Conservation (phyloP, 2,113 vertebrate species). For the Xiphorhynchus elegans region DNA sequence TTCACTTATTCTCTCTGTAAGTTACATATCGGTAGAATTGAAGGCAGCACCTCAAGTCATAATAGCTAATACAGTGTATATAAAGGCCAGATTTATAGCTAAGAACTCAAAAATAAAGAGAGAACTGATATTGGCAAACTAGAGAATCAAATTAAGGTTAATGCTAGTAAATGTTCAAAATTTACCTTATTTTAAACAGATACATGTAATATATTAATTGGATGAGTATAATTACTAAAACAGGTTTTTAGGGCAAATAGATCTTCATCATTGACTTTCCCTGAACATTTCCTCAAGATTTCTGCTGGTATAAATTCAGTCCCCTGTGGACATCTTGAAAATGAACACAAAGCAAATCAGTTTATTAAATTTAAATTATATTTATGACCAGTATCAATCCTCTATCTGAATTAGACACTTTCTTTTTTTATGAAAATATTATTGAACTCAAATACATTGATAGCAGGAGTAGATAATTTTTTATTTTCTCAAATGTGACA, state of each 20-base stretch:
- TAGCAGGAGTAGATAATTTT: background rate
- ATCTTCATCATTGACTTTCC: background rate
- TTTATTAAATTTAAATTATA: background rate
- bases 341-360: background rate
- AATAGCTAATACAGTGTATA: background rate
- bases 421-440: background rate
- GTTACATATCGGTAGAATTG: background rate
- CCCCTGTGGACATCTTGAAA: background rate
- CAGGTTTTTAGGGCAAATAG: background rate
- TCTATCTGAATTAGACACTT: background rate
- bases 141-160: background rate
- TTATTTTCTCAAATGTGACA: background rate
- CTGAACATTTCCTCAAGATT: background rate
- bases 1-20: background rate
- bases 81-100: background rate
- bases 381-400: background rate
- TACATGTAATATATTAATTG: background rate
- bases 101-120: background rate
- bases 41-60: background rate
- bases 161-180: background rate
- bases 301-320: background rate
- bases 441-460: background rate
- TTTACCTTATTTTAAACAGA: background rate
- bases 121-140: background rate
- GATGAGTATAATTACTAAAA: background rate